These are phyloP conservation scores for Heliornis fulica DNA, from an alignment of 2,113 vertebrate genomes.

Conservation along the genomic window DNA sequence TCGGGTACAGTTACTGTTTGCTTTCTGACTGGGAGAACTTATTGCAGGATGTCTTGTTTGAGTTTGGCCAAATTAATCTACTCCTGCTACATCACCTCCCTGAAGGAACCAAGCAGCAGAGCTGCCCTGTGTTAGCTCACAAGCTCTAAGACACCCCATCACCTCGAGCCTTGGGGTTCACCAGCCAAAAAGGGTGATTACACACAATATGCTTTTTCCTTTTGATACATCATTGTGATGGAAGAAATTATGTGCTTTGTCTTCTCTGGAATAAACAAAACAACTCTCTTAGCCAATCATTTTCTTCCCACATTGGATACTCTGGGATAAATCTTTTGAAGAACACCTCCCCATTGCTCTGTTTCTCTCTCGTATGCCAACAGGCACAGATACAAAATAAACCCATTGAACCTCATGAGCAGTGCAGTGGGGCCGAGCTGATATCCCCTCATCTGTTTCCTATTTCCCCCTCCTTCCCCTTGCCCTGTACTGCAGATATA, in stretches of 20 bases:
- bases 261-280: constrained; percentile 2
- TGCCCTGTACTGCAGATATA: background rate
- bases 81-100: background rate
- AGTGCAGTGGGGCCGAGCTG: background rate
- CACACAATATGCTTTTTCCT: background rate
- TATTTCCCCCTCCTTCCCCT: background rate
- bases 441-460: constrained; percentile 16
- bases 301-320: constrained; percentile 3
- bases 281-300: constrained; percentile 27
- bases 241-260: constrained; percentile 27
- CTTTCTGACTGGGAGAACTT: background rate
- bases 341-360: background rate
- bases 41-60: background rate
- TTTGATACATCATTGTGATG: background rate
- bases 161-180: accelerated
- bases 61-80: background rate
- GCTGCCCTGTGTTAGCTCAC: background rate
- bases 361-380: background rate
- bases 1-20: accelerated
- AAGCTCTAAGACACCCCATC: background rate
- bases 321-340: background rate
- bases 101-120: too few species aligned
- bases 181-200: constrained; percentile 26
- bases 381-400: background rate
- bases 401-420: background rate